These are phyloP conservation scores for Leucoptera coffeella DNA, from an alignment of 2,888 invertebrate species.

Conservation along the genomic window DNA sequence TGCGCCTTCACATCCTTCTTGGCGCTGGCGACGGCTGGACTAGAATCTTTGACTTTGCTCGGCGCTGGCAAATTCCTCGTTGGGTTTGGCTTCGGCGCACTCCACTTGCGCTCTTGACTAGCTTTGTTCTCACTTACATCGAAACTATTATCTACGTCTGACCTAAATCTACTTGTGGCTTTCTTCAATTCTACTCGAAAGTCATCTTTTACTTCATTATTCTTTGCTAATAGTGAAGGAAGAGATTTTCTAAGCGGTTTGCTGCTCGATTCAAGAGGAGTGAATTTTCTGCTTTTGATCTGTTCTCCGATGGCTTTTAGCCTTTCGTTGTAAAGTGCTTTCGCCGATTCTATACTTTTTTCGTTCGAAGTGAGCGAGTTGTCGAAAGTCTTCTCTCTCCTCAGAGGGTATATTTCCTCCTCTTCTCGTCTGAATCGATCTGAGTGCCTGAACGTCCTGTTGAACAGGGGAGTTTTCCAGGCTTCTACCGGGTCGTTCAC, in stretches of 20 bases:
- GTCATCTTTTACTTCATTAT: conserved; percentile 50
- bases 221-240: conserved; percentile 43
- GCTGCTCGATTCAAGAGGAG: conserved; percentile 21
- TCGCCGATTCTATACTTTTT: conserved; percentile 25
- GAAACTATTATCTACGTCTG: conserved; percentile 37
- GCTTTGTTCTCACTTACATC: conserved; percentile 39
- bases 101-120: conserved; percentile 36
- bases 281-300: conserved; percentile 20
- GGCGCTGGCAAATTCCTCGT: conserved; percentile 24
- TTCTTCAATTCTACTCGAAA: conserved; percentile 47
- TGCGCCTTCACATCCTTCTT: conserved; percentile 9
- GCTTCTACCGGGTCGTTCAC: conserved; percentile 34
- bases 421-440: conserved; percentile 40
- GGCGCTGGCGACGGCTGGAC: conserved; percentile 24
- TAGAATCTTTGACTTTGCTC: conserved; percentile 46
- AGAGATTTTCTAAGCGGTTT: conserved; percentile 47
- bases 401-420: conserved; percentile 23
- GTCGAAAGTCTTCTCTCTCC: conserved; percentile 48
- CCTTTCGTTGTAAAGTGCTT: conserved; percentile 22
- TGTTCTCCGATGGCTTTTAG: conserved; percentile 27
- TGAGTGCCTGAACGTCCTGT: conserved; percentile 41
- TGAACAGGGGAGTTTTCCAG: conserved; percentile 39
- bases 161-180: conserved; percentile 46
- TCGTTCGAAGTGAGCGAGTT: conserved; percentile 29
- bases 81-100: conserved; percentile 30